phyloP scores from a whole-genome alignment of 2,113 vertebrate genomes.

The Nothoprocta pentlandii region DNA sequence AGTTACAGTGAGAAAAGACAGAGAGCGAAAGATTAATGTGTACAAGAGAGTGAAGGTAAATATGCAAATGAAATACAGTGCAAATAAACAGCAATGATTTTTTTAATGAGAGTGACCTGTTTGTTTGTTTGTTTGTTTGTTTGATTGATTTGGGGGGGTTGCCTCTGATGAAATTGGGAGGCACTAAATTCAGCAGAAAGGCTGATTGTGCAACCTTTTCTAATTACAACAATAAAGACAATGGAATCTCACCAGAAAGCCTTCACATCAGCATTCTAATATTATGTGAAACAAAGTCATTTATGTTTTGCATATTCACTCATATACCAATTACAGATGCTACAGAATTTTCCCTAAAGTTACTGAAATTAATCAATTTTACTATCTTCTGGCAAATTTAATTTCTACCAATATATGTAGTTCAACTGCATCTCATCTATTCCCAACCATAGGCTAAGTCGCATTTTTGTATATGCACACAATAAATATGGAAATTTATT shows the following conservation, averaged over 20 bases:
- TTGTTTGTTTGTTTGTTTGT: too few relatives aligned
- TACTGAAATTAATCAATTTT: not conserved
- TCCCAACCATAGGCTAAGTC: not conserved
- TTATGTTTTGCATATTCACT: not conserved
- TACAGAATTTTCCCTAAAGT: not conserved
- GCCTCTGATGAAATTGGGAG: not conserved
- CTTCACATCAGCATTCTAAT: not conserved
- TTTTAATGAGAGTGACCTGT: not conserved
- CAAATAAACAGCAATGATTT: not conserved
- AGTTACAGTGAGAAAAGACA: not conserved
- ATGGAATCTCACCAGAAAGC: not conserved
- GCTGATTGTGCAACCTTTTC: not conserved
- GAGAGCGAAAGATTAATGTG: not conserved
- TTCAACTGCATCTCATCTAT: not conserved
- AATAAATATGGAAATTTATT: not conserved
- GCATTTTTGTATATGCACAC: not conserved
- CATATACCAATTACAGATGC: not conserved
- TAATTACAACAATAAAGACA: not conserved
- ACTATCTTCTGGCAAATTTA: not conserved
- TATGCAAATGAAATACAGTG: fast-evolving
- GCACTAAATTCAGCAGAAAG: not conserved
- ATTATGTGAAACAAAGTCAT: not conserved
- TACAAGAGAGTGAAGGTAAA: not conserved
- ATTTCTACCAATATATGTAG: not conserved
- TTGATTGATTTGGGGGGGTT: not conserved